A percentile compares a stretch with the other conserved stretches of the same genome.
phyloP scores from a whole-genome alignment of 2,888 invertebrate genomes.

The Kryphioiulus occultus region DNA sequence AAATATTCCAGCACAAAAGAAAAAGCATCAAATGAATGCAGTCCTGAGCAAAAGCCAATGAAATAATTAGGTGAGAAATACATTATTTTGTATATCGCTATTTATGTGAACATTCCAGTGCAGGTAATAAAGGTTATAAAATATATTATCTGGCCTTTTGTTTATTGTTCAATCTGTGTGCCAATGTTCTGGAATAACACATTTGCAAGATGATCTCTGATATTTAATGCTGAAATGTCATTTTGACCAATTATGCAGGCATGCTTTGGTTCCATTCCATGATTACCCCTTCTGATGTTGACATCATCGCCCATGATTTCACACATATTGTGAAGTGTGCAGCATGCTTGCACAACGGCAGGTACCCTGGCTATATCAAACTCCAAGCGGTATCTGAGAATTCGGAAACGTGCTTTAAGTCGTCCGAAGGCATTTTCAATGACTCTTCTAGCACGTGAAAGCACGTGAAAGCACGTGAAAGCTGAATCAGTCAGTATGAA shows the following conservation, averaged over 20 bases:
- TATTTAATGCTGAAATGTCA: neutral
- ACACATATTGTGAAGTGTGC: conserved; percentile 22
- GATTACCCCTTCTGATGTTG: neutral
- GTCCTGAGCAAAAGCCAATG: too few species aligned
- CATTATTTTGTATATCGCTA: too few species aligned
- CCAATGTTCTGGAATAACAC: too few species aligned
- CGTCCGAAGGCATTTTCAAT: neutral
- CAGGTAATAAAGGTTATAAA: too few species aligned
- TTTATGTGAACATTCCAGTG: too few species aligned
- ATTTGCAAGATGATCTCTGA: too few species aligned
- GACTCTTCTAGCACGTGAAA: neutral
- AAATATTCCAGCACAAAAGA: too few species aligned
- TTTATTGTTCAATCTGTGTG: neutral
- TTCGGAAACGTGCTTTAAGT: neutral
- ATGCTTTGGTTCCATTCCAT: neutral
- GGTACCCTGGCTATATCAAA: neutral
- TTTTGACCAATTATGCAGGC: neutral
- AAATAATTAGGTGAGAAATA: too few species aligned
- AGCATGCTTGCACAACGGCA: neutral
- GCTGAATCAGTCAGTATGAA: neutral
- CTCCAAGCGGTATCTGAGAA: neutral
- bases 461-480: too few species aligned
- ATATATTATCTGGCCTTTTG: too few species aligned
- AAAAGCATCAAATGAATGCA: too few species aligned
- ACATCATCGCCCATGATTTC: conserved; percentile 24